Percentiles rank a stretch among this genome's conserved stretches.
These are phyloP conservation scores for Monomorium pharaonis DNA, from an alignment of 1,140 invertebrate genomes.

Conservation along the genomic window DNA sequence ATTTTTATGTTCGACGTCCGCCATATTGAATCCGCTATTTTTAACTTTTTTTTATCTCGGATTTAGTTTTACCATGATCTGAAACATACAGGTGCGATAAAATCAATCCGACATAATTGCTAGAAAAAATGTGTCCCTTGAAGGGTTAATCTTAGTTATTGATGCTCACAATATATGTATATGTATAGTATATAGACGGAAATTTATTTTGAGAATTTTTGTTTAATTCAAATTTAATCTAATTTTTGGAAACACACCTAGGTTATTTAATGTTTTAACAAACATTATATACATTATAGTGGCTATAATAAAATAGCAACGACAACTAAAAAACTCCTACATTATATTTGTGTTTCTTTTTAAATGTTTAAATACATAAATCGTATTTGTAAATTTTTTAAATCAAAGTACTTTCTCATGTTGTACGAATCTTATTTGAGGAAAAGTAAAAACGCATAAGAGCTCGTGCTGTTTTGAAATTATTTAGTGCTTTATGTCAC, in stretches of 20 bases:
- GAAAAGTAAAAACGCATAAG: slow-evolving; percentile 19
- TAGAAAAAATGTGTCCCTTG: no score
- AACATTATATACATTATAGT: not conserved
- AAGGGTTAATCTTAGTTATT: not conserved
- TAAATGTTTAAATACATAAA: not conserved
- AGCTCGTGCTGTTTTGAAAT: slow-evolving; percentile 2
- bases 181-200: no score
- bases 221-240: not conserved
- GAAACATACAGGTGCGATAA: no score
- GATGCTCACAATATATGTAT: not conserved
- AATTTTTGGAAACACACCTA: not conserved
- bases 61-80: no score
- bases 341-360: not conserved
- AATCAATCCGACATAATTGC: no score
- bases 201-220: not conserved
- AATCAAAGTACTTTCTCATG: slow-evolving; percentile 20
- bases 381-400: not conserved
- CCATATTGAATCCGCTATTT: no score
- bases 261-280: not conserved
- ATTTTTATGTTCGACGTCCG: no score
- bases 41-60: no score
- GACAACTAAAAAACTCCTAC: not conserved
- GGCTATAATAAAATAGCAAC: not conserved
- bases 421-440: not conserved
- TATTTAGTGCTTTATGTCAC: slow-evolving; percentile 24